These are phyloP conservation scores for Phalacrocorax aristotelis DNA, from an alignment of 2,113 vertebrate species.

Conservation along the genomic window DNA sequence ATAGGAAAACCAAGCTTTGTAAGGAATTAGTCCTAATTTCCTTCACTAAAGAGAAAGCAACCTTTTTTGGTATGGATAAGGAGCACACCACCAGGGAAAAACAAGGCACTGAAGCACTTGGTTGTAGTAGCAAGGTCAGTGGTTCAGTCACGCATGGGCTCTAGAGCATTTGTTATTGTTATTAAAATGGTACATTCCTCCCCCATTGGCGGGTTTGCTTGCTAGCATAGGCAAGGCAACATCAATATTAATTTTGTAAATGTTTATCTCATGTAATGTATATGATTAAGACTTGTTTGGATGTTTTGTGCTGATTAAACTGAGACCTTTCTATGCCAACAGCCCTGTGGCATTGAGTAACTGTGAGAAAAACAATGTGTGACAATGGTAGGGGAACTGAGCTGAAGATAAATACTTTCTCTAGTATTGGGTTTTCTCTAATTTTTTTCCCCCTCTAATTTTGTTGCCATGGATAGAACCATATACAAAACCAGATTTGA, in stretches of 20 bases:
- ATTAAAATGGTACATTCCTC: neutral
- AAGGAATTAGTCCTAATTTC: neutral
- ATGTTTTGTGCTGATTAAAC: constrained; percentile 50
- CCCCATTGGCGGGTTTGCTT: constrained; percentile 1
- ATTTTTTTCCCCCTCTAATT: neutral
- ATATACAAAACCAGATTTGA: neutral
- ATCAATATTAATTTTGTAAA: constrained; percentile 56
- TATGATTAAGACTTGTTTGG: constrained; percentile 42
- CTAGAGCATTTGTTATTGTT: constrained; percentile 23
- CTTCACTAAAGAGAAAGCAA: neutral
- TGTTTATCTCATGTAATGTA: constrained; percentile 55
- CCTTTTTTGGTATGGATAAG: neutral
- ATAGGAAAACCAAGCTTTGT: neutral
- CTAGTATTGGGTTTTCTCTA: neutral
- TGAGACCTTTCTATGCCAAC: constrained; percentile 25
- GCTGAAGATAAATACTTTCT: neutral
- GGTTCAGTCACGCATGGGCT: neutral
- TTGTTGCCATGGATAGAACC: neutral
- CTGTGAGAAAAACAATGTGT: constrained; percentile 29
- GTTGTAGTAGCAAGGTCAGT: neutral
- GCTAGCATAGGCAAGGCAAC: neutral
- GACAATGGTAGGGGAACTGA: neutral
- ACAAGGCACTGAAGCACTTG: neutral
- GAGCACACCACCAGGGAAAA: neutral
- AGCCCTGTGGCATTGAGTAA: constrained; percentile 16